Conservation (phyloP, 2,797 vertebrate genomes). For the Semaprochilodus insignis region DNA sequence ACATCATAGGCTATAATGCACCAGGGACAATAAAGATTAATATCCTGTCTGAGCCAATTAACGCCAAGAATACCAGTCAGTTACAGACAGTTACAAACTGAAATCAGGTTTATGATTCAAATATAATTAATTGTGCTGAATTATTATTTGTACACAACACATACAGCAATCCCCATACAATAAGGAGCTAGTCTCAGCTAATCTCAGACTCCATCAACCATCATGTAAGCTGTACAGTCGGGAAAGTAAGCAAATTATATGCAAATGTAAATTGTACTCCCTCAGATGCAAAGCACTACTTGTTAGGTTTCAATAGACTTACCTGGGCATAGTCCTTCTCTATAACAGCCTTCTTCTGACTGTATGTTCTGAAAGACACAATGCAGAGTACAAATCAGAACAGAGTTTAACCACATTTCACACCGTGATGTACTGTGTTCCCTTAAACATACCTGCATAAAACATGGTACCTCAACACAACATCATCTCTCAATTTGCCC, state of each 20-base stretch:
- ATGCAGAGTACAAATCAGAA: neutral
- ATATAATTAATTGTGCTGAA: no score
- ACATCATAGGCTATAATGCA: neutral
- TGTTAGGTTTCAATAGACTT: conserved; percentile 58
- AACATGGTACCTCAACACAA: neutral
- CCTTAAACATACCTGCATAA: neutral
- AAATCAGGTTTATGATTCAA: neutral
- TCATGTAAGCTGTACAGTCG: neutral
- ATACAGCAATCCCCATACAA: neutral
- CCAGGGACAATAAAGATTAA: neutral
- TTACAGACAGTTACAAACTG: neutral
- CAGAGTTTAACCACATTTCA: neutral
- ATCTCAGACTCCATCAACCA: neutral
- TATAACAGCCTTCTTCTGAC: conserved; percentile 92
- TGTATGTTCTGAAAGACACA: conserved; percentile 83
- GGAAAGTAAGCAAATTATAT: neutral
- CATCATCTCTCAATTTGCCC: neutral
- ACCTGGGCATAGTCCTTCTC: conserved; percentile 97
- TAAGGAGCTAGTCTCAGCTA: no score
- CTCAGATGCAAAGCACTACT: neutral
- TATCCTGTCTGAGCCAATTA: neutral
- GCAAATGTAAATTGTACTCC: neutral
- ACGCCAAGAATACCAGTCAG: neutral
- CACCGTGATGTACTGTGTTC: neutral
- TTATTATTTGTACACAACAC: neutral